phyloP scores from a whole-genome alignment of 2,113 vertebrate species.

The Mormyrus iriodes region DNA sequence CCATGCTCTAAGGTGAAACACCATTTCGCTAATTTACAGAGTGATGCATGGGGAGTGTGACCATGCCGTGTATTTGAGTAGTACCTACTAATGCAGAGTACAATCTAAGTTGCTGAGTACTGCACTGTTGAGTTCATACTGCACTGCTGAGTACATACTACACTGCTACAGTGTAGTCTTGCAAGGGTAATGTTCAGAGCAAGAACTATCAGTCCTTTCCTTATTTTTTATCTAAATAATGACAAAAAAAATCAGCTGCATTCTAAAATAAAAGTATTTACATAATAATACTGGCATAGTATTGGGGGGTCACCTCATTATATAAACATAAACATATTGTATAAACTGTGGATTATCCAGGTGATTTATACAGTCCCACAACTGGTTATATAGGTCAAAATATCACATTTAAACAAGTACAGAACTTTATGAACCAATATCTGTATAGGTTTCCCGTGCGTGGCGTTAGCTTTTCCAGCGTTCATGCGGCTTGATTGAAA shows the following conservation, averaged over 20 bases:
- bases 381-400: neutral
- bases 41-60: neutral
- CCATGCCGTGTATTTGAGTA: neutral
- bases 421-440: neutral
- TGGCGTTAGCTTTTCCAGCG: neutral
- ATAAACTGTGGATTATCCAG: neutral
- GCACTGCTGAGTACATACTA: neutral
- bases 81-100: neutral
- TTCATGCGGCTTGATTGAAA: neutral
- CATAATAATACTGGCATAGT: neutral
- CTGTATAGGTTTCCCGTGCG: neutral
- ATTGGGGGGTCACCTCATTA: slow-evolving; percentile 4
- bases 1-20: neutral
- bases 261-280: neutral
- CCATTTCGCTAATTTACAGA: neutral
- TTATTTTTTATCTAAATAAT: neutral
- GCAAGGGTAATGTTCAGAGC: neutral
- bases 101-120: neutral
- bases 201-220: neutral
- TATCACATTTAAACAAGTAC: neutral
- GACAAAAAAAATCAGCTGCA: neutral
- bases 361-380: neutral
- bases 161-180: neutral
- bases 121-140: neutral
- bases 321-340: neutral